These are phyloP conservation scores for Drosophila pseudotalamancana DNA, from an alignment of 2,888 invertebrate species.

Conservation along the genomic window DNA sequence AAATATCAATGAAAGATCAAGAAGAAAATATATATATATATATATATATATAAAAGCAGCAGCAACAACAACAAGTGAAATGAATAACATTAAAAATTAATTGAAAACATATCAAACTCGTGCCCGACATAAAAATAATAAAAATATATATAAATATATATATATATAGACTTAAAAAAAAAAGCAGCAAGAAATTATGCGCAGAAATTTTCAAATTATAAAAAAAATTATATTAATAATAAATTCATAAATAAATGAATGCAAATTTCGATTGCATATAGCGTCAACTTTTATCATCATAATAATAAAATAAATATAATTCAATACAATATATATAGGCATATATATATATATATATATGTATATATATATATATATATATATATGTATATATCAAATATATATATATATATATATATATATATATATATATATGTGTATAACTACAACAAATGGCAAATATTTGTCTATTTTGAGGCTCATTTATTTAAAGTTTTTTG, in stretches of 20 bases:
- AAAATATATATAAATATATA: constrained; percentile 33
- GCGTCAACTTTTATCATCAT: constrained; percentile 58
- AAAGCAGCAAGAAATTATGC: constrained; percentile 55
- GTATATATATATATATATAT: no score
- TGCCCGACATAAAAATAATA: constrained; percentile 81
- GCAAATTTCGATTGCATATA: constrained; percentile 63
- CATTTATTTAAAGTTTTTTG: constrained; percentile 69
- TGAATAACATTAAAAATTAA: constrained; percentile 55
- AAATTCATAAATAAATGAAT: constrained; percentile 25
- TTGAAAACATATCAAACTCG: constrained; percentile 85
- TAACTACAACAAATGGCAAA: constrained; percentile 56
- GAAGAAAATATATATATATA: no score
- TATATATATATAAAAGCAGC: constrained; percentile 10
- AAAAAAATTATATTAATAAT: constrained; percentile 35
- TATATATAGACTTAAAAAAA: constrained; percentile 52
- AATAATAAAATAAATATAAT: constrained; percentile 43
- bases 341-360: no score
- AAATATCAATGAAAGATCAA: constrained; percentile 56
- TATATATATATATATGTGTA: not conserved
- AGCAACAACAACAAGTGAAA: constrained; percentile 41
- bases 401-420: constrained; percentile 40
- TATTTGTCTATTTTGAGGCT: constrained; percentile 74
- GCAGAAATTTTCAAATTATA: constrained; percentile 66
- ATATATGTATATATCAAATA: no score
- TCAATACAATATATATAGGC: constrained; percentile 30